Conservation (phyloP, 2,113 vertebrate species). For the Apeltes quadracus region DNA sequence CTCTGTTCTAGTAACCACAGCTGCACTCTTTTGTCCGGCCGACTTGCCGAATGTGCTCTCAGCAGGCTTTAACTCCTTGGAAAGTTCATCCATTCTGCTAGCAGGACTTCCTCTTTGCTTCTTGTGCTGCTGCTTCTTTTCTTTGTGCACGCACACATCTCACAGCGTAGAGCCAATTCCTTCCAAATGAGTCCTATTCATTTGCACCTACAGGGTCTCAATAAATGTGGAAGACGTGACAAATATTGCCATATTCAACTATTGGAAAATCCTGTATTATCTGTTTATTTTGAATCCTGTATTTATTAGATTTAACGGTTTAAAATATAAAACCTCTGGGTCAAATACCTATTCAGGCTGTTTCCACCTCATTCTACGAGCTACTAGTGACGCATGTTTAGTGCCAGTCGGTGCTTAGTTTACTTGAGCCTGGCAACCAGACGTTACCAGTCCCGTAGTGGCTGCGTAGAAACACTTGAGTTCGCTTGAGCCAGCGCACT, state of each 20-base stretch:
- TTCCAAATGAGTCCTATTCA: slow-evolving; percentile 54
- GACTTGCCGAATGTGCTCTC: slow-evolving; percentile 51
- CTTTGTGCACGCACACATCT: slow-evolving; percentile 13
- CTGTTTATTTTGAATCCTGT: not conserved
- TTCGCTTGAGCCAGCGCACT: slow-evolving; percentile 33
- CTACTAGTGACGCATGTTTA: slow-evolving; percentile 31
- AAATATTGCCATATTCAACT: not conserved
- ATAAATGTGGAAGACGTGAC: not conserved
- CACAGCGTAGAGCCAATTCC: slow-evolving; percentile 46
- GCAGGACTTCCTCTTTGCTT: not conserved
- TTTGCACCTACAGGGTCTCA: slow-evolving; percentile 38
- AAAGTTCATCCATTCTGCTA: slow-evolving; percentile 32
- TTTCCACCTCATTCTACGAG: slow-evolving; percentile 51
- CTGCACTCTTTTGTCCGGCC: slow-evolving; percentile 38
- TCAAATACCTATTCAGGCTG: slow-evolving; percentile 25
- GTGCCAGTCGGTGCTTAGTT: slow-evolving; percentile 35
- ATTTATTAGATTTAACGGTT: not conserved
- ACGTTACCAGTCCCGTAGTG: slow-evolving; percentile 32
- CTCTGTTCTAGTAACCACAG: slow-evolving; percentile 52
- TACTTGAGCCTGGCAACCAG: slow-evolving; percentile 51
- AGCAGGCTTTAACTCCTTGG: slow-evolving; percentile 35
- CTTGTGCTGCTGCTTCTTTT: slow-evolving; percentile 3
- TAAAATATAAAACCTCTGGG: not conserved
- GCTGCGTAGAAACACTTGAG: slow-evolving; percentile 36
- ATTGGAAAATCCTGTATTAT: not conserved